Evolutionary conservation across 2,797 vertebrate genomes (phyloP), one percentile per base, ranked within the genome.

Genomic region (Myripristis murdjan): DNA sequence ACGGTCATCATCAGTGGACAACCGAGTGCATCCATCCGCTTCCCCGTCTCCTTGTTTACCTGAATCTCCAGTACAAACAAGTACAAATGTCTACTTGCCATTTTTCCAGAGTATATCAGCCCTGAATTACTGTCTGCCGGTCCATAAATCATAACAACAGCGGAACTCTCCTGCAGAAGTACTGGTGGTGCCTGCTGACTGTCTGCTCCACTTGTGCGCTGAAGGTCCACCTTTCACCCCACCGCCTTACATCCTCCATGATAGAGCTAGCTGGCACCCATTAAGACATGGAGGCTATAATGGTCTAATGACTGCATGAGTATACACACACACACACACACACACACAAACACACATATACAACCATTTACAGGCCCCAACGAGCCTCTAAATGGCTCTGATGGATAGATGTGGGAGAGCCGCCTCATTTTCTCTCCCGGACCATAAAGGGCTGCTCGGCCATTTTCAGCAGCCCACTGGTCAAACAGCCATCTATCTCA

Each of bases 381-480:
- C 61, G 75, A 93, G 88, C 84, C 91, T 79, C 86, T 90, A 91
- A 92, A 90, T 86, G 86, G 70, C 64, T 79, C 77, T 91, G 90
- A 93, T 92, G 88, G 88, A 92, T 92, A 60, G 86, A 43, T 75
- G 83, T 83, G 87, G 82, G 87, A 86, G 86, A 78, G 85, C 74
- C 5, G 83, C 76, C 88, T 91, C 90, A 92, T 93, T 93, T 92
- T 88, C 87, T 87, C 82, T 61, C 31, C 69, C 47, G 70, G 87
- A 89, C 89, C 83, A 84, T 92, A 94, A 93, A 93, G 73, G 75
- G 66, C 77, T 55, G 51, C 83, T 82, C 18, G 81, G 89, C 85
- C 88, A 86, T 91, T 92, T 90, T 87, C 90, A 87, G 89, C 91
- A 87, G 88, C 89, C 88, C 87, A 87, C 77, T 89, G 91, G 90